Conservation (phyloP, 2,797 vertebrate genomes). For the Anguilla anguilla region DNA sequence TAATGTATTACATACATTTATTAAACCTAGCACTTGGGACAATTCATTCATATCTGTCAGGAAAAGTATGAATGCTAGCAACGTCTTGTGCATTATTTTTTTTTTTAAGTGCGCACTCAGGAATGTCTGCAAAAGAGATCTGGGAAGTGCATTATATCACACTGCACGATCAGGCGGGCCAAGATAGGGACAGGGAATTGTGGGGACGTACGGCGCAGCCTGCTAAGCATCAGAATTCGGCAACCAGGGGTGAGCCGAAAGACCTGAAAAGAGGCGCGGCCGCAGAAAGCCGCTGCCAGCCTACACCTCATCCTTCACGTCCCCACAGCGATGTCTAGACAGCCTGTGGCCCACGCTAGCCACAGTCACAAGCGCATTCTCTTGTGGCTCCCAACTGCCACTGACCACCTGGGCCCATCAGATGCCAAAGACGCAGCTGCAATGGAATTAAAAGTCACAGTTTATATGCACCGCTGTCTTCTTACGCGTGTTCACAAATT, state of each 20-base stretch:
- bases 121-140: conserved; percentile 17
- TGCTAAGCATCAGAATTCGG: background rate
- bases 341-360: conserved; percentile 50
- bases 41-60: background rate
- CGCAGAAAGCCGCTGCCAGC: conserved; percentile 53
- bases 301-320: conserved; percentile 60
- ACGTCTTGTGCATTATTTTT: background rate
- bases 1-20: background rate
- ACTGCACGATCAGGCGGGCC: background rate
- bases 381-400: background rate
- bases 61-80: background rate
- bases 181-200: background rate
- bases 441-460: background rate
- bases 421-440: background rate
- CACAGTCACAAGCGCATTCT: conserved; percentile 34
- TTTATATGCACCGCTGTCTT: background rate
- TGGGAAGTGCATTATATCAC: background rate
- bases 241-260: conserved; percentile 15
- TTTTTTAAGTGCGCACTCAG: background rate
- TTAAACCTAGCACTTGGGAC: background rate
- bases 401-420: background rate
- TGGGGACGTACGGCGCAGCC: background rate
- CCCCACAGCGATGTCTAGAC: conserved; percentile 60
- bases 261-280: conserved; percentile 41
- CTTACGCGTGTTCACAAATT: background rate